These are phyloP conservation scores for Galemys pyrenaicus DNA, from an alignment of 2,113 vertebrate species.

Conservation along the genomic window DNA sequence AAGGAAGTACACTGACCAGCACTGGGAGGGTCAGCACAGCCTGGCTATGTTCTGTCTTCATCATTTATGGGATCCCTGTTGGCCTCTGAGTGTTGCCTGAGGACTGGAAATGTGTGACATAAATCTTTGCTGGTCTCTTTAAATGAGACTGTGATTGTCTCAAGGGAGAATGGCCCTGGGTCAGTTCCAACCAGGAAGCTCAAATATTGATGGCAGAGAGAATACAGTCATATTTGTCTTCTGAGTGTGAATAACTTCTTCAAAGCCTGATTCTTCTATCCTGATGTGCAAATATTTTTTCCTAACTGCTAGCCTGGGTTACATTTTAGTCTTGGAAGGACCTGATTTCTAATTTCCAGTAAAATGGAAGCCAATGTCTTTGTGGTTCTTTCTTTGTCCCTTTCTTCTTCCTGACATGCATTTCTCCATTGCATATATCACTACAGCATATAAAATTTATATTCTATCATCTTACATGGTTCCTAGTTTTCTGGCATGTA, in stretches of 20 bases:
- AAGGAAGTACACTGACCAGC: conserved; percentile 1
- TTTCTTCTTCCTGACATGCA: neutral
- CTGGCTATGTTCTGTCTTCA: neutral
- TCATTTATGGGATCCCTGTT: conserved; percentile 36
- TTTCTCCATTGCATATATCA: neutral
- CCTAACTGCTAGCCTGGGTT: neutral
- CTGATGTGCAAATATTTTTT: neutral
- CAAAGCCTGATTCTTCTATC: neutral
- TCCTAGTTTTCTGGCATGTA: neutral
- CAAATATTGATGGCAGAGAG: neutral
- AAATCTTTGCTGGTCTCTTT: conserved; percentile 44
- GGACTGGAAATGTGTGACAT: neutral
- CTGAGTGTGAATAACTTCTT: neutral
- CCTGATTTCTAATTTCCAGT: neutral
- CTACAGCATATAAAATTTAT: neutral
- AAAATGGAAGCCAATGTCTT: neutral
- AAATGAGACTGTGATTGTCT: conserved; percentile 4
- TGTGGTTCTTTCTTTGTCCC: neutral
- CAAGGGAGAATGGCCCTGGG: neutral
- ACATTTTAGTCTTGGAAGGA: neutral
- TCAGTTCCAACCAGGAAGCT: neutral
- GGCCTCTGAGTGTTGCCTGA: neutral
- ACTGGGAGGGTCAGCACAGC: neutral
- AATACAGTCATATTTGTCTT: neutral
- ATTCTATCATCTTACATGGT: neutral